A percentile compares a stretch with the other conserved stretches of the same genome.
phyloP scores from a whole-genome alignment of 2,888 invertebrate genomes.

The Hemicrepidius hirtus region DNA sequence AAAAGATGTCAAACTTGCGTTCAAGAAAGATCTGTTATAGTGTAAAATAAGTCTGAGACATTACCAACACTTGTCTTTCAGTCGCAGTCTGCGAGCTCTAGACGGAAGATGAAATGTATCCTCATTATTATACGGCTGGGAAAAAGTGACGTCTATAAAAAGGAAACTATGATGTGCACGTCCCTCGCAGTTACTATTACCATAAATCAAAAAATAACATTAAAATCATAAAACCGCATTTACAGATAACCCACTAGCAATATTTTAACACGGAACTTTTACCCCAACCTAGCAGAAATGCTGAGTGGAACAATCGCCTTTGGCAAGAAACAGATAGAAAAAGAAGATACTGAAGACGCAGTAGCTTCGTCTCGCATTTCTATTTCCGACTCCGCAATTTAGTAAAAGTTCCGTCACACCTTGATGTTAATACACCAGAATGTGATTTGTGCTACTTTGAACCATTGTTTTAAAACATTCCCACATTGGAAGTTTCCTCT shows the following conservation, averaged over 20 bases:
- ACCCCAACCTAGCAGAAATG: slow-evolving; percentile 47
- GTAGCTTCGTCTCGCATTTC: slow-evolving; percentile 24
- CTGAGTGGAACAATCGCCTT: slow-evolving; percentile 55
- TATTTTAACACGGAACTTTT: slow-evolving; percentile 56
- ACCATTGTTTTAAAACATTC: not conserved
- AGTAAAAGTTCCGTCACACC: slow-evolving; percentile 25
- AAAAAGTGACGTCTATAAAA: slow-evolving; percentile 25
- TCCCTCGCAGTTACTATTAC: slow-evolving; percentile 41
- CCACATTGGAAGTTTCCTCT: no score
- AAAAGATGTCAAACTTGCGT: not conserved
- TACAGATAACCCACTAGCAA: slow-evolving; percentile 57
- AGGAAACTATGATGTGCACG: slow-evolving; percentile 28
- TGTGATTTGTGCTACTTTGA: not conserved
- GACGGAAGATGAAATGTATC: slow-evolving; percentile 12
- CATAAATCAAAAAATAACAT: slow-evolving; percentile 60
- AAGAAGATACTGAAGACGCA: slow-evolving; percentile 31
- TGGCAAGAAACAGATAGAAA: slow-evolving; percentile 51
- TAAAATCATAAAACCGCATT: slow-evolving; percentile 61
- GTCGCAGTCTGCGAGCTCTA: slow-evolving; percentile 11
- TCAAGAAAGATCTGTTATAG: not conserved
- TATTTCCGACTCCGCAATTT: slow-evolving; percentile 33
- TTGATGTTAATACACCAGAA: not conserved
- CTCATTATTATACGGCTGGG: slow-evolving; percentile 7
- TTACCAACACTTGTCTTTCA: slow-evolving; percentile 12
- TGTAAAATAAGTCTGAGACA: not conserved